A percentile compares a stretch with the other conserved stretches of the same genome.
phyloP scores from a whole-genome alignment of 2,113 vertebrate genomes.

The Prinia subflava region DNA sequence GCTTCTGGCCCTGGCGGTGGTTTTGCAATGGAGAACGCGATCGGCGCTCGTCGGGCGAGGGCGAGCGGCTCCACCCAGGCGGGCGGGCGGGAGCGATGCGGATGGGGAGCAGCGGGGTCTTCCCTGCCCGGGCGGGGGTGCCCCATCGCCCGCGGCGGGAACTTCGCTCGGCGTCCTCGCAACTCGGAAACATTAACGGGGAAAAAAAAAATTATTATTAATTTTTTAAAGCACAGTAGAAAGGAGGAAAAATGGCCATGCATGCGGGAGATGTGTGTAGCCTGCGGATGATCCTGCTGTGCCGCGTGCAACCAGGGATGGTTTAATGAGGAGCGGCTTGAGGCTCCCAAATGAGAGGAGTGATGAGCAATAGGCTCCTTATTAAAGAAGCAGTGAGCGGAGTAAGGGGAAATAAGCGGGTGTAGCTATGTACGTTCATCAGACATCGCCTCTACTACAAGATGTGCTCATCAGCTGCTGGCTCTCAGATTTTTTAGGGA shows the following conservation, averaged over 20 bases:
- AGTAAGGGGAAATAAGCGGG: not conserved
- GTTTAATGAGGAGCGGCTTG: not conserved
- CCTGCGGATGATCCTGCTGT: not conserved
- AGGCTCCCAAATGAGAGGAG: not conserved
- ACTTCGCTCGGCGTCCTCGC: not conserved
- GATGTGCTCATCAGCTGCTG: not conserved
- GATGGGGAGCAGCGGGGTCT: not conserved
- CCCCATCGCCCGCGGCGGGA: not conserved
- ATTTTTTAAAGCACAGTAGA: rapidly evolving
- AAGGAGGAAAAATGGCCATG: not conserved
- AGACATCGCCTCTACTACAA: not conserved
- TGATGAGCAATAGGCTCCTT: not conserved
- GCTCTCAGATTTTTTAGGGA: not conserved
- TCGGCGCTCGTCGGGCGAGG: not conserved
- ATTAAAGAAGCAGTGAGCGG: not conserved
- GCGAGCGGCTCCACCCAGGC: constrained; percentile 32
- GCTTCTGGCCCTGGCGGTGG: not conserved
- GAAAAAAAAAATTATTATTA: not conserved
- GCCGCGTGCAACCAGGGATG: not conserved
- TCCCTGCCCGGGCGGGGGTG: not conserved
- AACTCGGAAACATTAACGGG: not conserved
- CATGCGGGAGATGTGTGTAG: rapidly evolving
- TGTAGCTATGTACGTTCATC: not conserved
- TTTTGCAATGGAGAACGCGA: not conserved
- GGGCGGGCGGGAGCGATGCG: not conserved